Evolutionary conservation across 2,113 vertebrate genomes (phyloP).

Genomic region (Rhineura floridana): DNA sequence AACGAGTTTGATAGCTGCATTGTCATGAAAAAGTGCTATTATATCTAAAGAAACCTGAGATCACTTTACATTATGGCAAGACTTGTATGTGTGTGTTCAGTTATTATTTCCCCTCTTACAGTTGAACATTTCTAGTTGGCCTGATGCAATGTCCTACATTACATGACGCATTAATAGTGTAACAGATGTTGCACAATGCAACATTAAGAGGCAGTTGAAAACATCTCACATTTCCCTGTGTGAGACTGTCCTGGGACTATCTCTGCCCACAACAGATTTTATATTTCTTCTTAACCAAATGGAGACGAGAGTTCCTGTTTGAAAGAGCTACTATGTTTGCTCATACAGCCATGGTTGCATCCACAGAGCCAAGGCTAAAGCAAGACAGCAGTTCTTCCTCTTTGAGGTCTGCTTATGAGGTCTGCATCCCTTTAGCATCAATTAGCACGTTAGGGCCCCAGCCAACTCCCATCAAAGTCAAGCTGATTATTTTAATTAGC

Average conservation of each 20-base stretch:
- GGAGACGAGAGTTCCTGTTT: not conserved
- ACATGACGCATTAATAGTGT: not conserved
- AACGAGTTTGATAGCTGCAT: conserved; percentile 58
- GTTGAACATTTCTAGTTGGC: conserved; percentile 5
- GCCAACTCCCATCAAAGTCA: conserved; percentile 56
- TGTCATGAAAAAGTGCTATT: conserved; percentile 64
- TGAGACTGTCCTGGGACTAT: not conserved
- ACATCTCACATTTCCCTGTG: not conserved
- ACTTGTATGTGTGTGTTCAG: conserved; percentile 51
- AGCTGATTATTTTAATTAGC: conserved; percentile 49
- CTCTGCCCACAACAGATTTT: not conserved
- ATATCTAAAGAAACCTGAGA: conserved; percentile 34
- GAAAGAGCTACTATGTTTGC: not conserved
- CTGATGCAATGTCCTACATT: not conserved
- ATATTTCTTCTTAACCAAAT: conserved; percentile 10
- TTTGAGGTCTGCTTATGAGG: conserved; percentile 42
- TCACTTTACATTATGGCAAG: conserved; percentile 57
- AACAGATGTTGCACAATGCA: conserved; percentile 17
- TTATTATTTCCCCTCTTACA: not conserved
- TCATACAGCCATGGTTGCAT: not conserved
- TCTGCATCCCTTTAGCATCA: conserved; percentile 21
- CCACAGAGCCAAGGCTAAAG: conserved; percentile 26
- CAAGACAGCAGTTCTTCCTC: conserved; percentile 33
- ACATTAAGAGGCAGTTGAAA: not conserved
- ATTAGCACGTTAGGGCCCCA: conserved; percentile 46